A percentile compares a stretch with the other conserved stretches of the same genome.
Conservation (phyloP, 2,797 vertebrate genomes). For the Oreochromis mossambicus region DNA sequence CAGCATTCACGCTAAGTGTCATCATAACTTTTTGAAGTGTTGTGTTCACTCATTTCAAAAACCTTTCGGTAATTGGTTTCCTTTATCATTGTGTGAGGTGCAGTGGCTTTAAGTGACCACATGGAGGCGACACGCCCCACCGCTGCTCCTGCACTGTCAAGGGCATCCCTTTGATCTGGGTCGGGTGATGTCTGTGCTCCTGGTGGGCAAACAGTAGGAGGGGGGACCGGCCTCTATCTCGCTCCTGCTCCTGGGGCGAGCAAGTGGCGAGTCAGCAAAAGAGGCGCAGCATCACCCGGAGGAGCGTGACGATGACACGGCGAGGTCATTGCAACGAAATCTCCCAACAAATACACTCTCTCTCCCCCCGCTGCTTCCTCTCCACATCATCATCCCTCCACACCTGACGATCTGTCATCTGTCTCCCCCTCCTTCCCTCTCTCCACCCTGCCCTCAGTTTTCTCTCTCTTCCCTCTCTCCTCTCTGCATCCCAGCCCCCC, state of each 20-base stretch:
- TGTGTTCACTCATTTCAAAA: neutral
- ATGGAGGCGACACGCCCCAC: slow-evolving; percentile 36
- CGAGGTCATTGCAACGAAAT: neutral
- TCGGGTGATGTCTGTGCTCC: slow-evolving; percentile 13
- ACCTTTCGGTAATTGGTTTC: neutral
- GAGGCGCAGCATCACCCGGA: slow-evolving; percentile 24
- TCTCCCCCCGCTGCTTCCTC: neutral
- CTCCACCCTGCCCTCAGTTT: neutral
- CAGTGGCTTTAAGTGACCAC: slow-evolving; percentile 12
- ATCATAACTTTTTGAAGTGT: neutral
- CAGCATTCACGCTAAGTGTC: too few species aligned
- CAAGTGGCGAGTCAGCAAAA: slow-evolving; percentile 49
- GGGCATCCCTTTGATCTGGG: slow-evolving; percentile 49
- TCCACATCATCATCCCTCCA: neutral
- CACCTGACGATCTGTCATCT: slow-evolving; percentile 13
- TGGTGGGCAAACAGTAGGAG: neutral
- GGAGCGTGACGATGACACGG: neutral
- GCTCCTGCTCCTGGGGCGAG: neutral
- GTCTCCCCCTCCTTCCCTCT: neutral
- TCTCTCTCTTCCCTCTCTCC: neutral
- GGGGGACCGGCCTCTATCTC: neutral
- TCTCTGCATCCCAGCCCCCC: slow-evolving; percentile 7
- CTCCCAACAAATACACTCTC: neutral
- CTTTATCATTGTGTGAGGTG: neutral
- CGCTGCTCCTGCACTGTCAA: neutral